Base-by-base conservation (phyloP, 2,113 vertebrate species). In the Tachysurus vachellii region DNA sequence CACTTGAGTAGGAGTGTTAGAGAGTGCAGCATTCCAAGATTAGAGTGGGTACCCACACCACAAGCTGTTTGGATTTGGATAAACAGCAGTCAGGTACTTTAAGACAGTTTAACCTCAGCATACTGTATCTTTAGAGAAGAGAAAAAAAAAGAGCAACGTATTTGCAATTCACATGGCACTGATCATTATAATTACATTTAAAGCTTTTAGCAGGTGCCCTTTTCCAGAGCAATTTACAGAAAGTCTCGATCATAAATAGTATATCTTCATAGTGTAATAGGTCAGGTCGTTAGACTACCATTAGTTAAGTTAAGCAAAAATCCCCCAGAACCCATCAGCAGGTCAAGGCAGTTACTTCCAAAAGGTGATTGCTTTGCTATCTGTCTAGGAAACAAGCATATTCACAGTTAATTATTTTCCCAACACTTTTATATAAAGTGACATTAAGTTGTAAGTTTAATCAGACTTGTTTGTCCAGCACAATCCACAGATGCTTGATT, bases 1-100 rank as follows among this genome's bases (percentile, higher is more conserved):
- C 88, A 89, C 88, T 87, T 82, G 88, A 89, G 85, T 66, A 85
- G 68, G 85, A 73, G 76, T 87, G 82, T 89, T 68, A 87, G 88
- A 54, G 61, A 77, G 73, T 50, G 47, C 21, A 76, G 73, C 44
- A 76, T 85, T 89, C 83, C 42, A 23, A 87, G 88, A 89, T 89
- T 86, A 88, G 28, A 86, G 82, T 83, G 64, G 62, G 80, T 77
- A 71, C 81, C 53, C 73, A 53, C 23, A 50, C 44, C 44, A 76
- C 73, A 76, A 76, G 47, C 47, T 53, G 71, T 47, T 68, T 73
- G 17, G 19, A 75, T 76, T 76, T 76, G 73, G 44, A 76, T 76
- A 76, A 50, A 76, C 73, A 76, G 50, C 73, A 44, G n/a, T 53
- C 73, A 50, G 73, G 73, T 50, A n/a, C 44, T 26, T 50, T 75